phyloP scores from a whole-genome alignment of 2,797 vertebrate species.

The Poeciliopsis presidionis region DNA sequence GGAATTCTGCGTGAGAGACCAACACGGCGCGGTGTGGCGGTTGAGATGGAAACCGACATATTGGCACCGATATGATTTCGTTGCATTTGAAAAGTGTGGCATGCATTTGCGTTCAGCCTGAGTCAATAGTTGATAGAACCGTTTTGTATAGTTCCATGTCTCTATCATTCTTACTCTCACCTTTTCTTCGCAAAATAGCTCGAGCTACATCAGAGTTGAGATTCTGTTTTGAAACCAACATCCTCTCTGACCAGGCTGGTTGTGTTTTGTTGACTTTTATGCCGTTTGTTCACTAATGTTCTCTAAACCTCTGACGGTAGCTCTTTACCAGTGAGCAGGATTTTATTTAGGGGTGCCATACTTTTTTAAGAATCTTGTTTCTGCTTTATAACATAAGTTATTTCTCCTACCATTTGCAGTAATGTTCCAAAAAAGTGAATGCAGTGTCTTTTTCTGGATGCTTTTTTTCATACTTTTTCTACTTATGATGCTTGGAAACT shows the following conservation, averaged over 20 bases:
- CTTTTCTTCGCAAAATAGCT: not conserved
- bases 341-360: not conserved
- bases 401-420: no score
- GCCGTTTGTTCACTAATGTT: not conserved
- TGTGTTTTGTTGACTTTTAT: not conserved
- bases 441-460: no score
- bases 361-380: not conserved
- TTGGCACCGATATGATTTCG: not conserved
- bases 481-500: no score
- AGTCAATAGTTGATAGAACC: not conserved
- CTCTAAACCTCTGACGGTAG: not conserved
- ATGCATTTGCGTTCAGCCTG: not conserved
- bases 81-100: not conserved
- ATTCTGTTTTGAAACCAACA: not conserved
- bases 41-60: not conserved
- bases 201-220: not conserved
- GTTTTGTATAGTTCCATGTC: not conserved
- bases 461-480: no score
- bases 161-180: not conserved
- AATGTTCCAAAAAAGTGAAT: no score
- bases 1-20: not conserved
- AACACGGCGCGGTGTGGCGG: not conserved
- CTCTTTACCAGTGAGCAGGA: not conserved
- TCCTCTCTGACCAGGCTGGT: not conserved
- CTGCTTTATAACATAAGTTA: not conserved